phyloP scores from a whole-genome alignment of 2,113 vertebrate genomes.

The Pseudorhombus dupliciocellatus region DNA sequence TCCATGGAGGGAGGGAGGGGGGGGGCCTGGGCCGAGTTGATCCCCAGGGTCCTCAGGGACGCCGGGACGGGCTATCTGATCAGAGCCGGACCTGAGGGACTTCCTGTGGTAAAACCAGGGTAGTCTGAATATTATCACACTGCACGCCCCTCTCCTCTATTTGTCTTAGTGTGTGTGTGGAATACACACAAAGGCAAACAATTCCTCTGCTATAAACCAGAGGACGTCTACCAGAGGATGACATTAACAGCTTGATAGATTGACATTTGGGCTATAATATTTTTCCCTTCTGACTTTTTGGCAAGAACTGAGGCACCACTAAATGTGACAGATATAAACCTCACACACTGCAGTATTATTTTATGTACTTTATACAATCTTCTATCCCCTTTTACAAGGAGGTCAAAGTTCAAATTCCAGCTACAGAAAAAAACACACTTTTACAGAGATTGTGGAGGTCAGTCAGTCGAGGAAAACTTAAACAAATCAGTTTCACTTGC shows the following conservation, averaged over 20 bases:
- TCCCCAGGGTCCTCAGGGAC: conserved; percentile 34
- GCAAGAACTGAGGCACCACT: not conserved
- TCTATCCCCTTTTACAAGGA: not conserved
- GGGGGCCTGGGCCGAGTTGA: conserved; percentile 36
- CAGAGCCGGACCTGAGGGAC: conserved; percentile 74
- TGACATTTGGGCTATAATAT: conserved; percentile 9
- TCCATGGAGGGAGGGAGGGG: conserved; percentile 57
- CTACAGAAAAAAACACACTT: not conserved
- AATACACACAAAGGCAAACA: not conserved
- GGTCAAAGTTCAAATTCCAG: not conserved
- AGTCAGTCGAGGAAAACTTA: not conserved
- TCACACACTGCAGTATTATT: not conserved
- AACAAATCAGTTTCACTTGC: not conserved
- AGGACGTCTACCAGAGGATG: not conserved
- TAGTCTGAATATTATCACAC: conserved; percentile 26
- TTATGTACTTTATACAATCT: not conserved
- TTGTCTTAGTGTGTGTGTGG: conserved; percentile 12
- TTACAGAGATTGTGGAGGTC: not conserved
- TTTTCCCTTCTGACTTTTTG: conserved; percentile 19
- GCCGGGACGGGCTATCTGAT: conserved; percentile 57
- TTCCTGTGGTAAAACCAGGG: conserved; percentile 67
- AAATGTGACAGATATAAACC: conserved; percentile 4
- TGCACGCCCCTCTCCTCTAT: not conserved
- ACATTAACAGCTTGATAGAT: not conserved
- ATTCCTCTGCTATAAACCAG: not conserved